Evolutionary conservation across 2,113 vertebrate species (phyloP).

Genomic region (Tringa solitaria): DNA sequence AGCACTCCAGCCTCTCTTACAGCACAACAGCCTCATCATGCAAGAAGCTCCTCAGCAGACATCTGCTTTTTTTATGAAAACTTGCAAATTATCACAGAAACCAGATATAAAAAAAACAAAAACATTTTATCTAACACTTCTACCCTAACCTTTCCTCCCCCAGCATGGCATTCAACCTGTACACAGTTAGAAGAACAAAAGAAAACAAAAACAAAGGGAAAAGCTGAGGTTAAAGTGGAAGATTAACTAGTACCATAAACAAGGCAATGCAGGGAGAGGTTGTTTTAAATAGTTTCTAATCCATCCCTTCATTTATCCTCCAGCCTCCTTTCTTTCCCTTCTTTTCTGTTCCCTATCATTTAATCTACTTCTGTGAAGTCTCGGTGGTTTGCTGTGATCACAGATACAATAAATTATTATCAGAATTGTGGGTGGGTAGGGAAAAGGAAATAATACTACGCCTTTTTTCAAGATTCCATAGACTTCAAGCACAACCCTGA

Average conservation of each 20-base stretch:
- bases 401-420: neutral
- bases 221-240: neutral
- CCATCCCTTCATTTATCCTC: neutral
- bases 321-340: neutral
- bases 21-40: neutral
- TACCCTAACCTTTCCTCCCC: neutral
- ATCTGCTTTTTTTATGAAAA: neutral
- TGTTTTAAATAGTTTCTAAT: neutral
- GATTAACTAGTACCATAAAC: neutral
- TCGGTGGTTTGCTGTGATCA: neutral
- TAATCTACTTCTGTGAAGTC: neutral
- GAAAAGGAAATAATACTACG: neutral
- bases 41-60: neutral
- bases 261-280: neutral
- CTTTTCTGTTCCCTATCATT: neutral
- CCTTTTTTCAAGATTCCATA: neutral
- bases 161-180: neutral
- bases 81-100: neutral
- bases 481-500: neutral
- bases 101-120: neutral
- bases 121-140: neutral
- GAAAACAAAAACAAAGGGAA: neutral
- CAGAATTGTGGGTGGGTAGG: neutral
- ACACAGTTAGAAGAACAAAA: neutral
- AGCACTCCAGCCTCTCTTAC: neutral